Conservation (phyloP, 2,797 vertebrate genomes). For the Prunella strophiata region DNA sequence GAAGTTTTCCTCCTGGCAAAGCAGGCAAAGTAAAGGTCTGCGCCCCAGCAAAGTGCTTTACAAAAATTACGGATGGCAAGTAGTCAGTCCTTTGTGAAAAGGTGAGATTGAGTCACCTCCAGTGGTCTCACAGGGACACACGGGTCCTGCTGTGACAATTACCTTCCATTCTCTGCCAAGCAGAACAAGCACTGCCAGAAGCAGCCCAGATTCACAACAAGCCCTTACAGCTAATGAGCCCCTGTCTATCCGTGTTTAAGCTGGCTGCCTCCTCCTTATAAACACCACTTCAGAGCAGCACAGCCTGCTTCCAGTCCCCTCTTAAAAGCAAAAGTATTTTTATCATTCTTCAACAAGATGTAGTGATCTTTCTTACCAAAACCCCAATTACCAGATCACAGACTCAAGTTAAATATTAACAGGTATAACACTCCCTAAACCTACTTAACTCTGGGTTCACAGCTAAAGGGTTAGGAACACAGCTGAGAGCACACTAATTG, state of each 20-base stretch:
- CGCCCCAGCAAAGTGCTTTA: fast-evolving
- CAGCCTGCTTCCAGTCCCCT: background rate
- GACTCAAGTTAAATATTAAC: background rate
- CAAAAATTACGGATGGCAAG: background rate
- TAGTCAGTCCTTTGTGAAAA: background rate
- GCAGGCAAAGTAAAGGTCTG: background rate
- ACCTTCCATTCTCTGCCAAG: background rate
- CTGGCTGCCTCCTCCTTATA: background rate
- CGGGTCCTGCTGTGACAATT: background rate
- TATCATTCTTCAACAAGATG: background rate
- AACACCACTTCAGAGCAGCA: background rate
- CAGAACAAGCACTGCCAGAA: background rate
- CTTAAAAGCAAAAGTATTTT: background rate
- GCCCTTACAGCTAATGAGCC: background rate
- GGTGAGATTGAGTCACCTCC: background rate
- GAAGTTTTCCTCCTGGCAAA: background rate
- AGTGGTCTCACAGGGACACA: background rate
- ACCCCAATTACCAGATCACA: background rate
- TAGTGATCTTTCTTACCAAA: background rate
- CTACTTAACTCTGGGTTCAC: background rate
- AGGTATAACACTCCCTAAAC: background rate
- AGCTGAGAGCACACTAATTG: background rate
- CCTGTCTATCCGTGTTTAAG: background rate
- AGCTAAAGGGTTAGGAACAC: background rate
- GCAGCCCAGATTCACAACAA: background rate